Conservation (phyloP, 2,113 vertebrate genomes). For the Vulpes vulpes region DNA sequence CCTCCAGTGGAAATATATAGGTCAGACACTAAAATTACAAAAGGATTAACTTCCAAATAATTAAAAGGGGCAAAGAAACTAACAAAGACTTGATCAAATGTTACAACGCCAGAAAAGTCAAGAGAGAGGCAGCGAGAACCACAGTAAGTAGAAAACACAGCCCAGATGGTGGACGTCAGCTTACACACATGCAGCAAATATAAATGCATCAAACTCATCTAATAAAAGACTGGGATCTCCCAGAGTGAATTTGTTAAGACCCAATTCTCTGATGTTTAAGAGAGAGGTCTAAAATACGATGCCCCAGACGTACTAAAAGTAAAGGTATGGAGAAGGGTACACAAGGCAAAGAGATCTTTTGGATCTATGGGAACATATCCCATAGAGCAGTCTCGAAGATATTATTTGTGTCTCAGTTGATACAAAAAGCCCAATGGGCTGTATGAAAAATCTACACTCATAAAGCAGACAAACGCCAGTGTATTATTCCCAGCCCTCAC, state of each 20-base stretch:
- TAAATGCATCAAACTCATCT: neutral
- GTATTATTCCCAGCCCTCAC: conserved; percentile 16
- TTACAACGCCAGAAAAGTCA: neutral
- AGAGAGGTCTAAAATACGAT: neutral
- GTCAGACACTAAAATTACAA: neutral
- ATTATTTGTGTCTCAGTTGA: neutral
- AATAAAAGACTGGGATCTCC: neutral
- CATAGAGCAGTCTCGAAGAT: neutral
- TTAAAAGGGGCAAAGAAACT: neutral
- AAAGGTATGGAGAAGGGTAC: neutral
- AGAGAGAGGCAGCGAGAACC: neutral
- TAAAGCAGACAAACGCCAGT: neutral
- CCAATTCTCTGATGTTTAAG: neutral
- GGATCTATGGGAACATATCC: neutral
- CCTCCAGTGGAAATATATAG: neutral
- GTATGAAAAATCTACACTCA: neutral
- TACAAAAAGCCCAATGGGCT: neutral
- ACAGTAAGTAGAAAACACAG: neutral
- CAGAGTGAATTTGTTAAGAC: neutral
- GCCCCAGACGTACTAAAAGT: neutral
- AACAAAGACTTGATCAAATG: neutral
- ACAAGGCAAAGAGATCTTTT: neutral
- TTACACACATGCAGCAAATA: neutral
- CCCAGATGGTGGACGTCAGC: neutral
- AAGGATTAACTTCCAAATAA: neutral